Percentiles rank a stretch among this genome's conserved stretches.
Evolutionary conservation across 2,113 vertebrate species (phyloP).

Genomic region (Ancistrus triradiatus): DNA sequence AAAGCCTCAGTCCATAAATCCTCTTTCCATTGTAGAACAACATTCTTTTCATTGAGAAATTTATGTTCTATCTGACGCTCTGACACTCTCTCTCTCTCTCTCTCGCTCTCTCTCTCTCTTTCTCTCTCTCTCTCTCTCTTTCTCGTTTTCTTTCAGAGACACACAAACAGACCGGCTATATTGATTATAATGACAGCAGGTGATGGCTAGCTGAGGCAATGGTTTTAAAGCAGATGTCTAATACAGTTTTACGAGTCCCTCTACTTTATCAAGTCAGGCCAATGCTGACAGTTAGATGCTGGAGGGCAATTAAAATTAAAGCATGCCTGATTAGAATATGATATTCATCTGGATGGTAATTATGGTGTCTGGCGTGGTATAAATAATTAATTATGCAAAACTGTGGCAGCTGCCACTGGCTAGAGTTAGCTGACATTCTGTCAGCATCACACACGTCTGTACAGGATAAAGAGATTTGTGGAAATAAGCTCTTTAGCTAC

Average conservation of each 20-base stretch:
- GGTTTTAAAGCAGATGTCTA: constrained; percentile 91
- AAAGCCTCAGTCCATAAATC: constrained; percentile 33
- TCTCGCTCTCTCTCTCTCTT: too few relatives aligned
- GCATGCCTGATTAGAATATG: constrained; percentile 95
- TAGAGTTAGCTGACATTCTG: constrained; percentile 92
- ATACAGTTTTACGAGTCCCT: constrained; percentile 82
- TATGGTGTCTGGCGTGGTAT: constrained; percentile 92
- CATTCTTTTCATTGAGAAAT: constrained; percentile 26
- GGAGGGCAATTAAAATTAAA: constrained; percentile 94
- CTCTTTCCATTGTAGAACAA: constrained; percentile 34
- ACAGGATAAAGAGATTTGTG: constrained; percentile 82
- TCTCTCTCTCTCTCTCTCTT: not conserved
- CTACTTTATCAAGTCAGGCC: constrained; percentile 86
- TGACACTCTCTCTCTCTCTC: too few relatives aligned
- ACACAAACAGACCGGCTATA: constrained; percentile 47
- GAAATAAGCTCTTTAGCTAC: constrained; percentile 78
- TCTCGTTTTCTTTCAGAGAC: not conserved
- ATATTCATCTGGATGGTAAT: constrained; percentile 99
- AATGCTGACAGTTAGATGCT: constrained; percentile 93
- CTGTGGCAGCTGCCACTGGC: constrained; percentile 95
- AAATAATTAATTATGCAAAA: constrained; percentile 99
- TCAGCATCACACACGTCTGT: constrained; percentile 78
- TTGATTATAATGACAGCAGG: constrained; percentile 65
- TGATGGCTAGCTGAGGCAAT: constrained; percentile 60
- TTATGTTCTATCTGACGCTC: too few relatives aligned